Base-by-base conservation (phyloP, 1,140 invertebrate species). In the Drosophila setifemur region DNA sequence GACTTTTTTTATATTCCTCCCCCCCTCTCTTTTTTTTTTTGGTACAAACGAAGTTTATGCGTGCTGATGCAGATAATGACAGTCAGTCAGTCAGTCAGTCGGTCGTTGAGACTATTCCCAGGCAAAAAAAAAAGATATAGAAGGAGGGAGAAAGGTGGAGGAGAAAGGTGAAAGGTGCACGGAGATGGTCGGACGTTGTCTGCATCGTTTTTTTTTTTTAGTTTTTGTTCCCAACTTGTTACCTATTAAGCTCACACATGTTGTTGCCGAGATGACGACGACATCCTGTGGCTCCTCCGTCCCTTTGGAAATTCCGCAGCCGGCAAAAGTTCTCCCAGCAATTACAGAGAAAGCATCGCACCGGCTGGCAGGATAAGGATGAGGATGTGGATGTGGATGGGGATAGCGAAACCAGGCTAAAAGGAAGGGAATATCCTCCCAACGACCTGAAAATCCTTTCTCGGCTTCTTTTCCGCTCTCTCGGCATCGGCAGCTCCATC, bases 11-110 rank as follows among this genome's bases (percentile, higher is more conserved):
- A 52, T 35, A 28, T 21, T 63, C 19, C 50, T 23, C 16, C 21
- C 35, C 19, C 0, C 35, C 21, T 29, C 21, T 48, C 49, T 35
- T 31, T 21, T 21, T 45, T 43, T 61, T 70, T 63, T 69, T 45
- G 50, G 70, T 86, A 70, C 60, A 79, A 79, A 85, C 81, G 79
- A 83, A 83, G 79, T 83, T 83, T 85, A 79, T 81, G 79, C 79
- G 79, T 83, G 74, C 79, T 85, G 79, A 83, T 78, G 78, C 70
- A 83, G 60, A 69, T 83, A 83, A 83, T 83, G 73, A 71, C 73
- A 78, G 79, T 74, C 69, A 70, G 79, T 64, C 63, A 73, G 74
- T 48, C 73, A 58, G 58, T 50, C 49, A 43, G 49, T 28, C 21
- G 5, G 28, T 47, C 25, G 25, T n/a, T n/a, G n/a, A n/a, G n/a